Evolutionary conservation across 2,888 invertebrate species (phyloP), one percentile per base, ranked within the genome.

Genomic region (Sepioteuthis lessoniana): DNA sequence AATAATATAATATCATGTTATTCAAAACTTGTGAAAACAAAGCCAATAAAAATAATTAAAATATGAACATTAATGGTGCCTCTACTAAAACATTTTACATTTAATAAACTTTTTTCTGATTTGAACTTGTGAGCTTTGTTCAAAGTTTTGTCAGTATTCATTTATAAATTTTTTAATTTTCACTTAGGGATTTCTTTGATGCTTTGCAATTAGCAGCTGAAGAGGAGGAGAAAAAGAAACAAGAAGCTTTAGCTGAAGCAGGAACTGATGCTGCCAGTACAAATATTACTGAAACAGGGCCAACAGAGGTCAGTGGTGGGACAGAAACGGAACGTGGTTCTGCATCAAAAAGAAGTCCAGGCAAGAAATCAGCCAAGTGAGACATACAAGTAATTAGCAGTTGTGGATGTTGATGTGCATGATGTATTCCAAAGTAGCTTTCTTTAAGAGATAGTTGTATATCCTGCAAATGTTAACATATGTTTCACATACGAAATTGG

Each of bases 171-270:
- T 42, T 42, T 46, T 38, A 38, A 13, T 76, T 76, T 76, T 76
- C 35, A 2, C 94, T 19, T 92, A 96, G 96, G 93, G 94, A 94
- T 42, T 94, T 95, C 46, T 95, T 96, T 93, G 95, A 94, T 47
- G 95, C 95, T 93, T 94, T 96, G 91, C n/a, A 76, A 76, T 95
- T 95, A 93, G 94, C 94, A n/a, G 95, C 95, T 10, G 96, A 96
- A 94, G 96, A 96, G 90, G 96, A 96, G 90, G 96, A 96, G 90
- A 94, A 95, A 93, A 93, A 95, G 38, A 95, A 95, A 31, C 95
- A 95, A n/a, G 96, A 96, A 92, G 95, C 95, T 37, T 2, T 10
- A 21, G 16, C 5, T 25, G 55, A 55, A 55, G 28, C 55, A 42
- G 95, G 95, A 76, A 94, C 94, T 47, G 95, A 94, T 31, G 95